Evolutionary conservation across 2,888 invertebrate genomes (phyloP), one percentile per base, ranked within the genome.

Genomic region (Leucania comma): DNA sequence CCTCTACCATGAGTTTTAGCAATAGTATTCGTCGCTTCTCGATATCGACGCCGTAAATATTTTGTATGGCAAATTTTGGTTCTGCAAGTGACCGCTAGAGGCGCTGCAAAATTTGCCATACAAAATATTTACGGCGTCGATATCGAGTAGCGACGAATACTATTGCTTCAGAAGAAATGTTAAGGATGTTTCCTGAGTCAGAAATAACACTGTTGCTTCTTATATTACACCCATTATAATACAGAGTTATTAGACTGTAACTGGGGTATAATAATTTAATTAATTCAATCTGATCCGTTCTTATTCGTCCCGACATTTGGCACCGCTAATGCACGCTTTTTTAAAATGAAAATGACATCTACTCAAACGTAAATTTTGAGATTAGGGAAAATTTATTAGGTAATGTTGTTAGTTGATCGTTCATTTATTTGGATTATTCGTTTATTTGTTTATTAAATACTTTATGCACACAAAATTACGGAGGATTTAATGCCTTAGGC

Each of bases 151-250:
- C n/a, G n/a, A n/a, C n/a, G n/a, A n/a, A n/a, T n/a, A n/a, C n/a
- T n/a, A n/a, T n/a, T n/a, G n/a, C n/a, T n/a, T n/a, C 17, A 20
- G 17, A 42, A 42, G 42, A 42, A 42, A 42, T 42, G 38, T 38
- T 29, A 4, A 20, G 42, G 20, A 3, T 17, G 17, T 42, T 64
- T 61, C 10, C 59, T 59, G 29, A 48, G 5, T 26, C 24, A n/a
- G 20, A 51, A 61, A 74, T 48, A 74, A 58, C 48, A 50, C 35
- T 14, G 26, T 38, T 24, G 32, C 32, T 67, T 50, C 20, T 42
- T 24, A 32, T 61, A 24, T 35, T 12, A 35, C 26, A 64, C 20
- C n/a, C 9, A 58, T 38, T 53, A 60, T 29, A 32, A 57, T 50
- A 48, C 24, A 12, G 14, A 20, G 46, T 70, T 54, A 59, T 26